A percentile compares a stretch with the other conserved stretches of the same genome.
phyloP scores from a whole-genome alignment of 2,888 invertebrate species.

The Hypsopygia costalis region DNA sequence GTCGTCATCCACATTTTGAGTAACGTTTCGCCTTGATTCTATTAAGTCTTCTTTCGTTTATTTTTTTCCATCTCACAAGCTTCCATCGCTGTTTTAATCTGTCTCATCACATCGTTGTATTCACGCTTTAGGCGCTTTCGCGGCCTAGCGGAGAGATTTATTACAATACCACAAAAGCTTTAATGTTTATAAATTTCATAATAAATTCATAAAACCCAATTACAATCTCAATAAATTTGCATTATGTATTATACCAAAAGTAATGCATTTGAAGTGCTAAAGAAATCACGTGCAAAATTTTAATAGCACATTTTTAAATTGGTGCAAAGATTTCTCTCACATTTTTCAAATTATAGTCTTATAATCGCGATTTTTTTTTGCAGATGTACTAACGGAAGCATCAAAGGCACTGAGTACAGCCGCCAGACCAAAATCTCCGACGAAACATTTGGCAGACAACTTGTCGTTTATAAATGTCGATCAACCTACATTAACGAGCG shows the following conservation, averaged over 20 bases:
- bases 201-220: too few relatives aligned
- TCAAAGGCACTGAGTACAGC: slow-evolving; percentile 57
- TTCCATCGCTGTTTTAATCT: slow-evolving; percentile 42
- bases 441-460: slow-evolving; percentile 70
- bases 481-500: slow-evolving; percentile 76
- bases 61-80: slow-evolving; percentile 46
- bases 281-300: too few relatives aligned
- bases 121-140: slow-evolving; percentile 45
- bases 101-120: slow-evolving; percentile 29
- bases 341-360: not conserved
- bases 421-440: slow-evolving; percentile 69
- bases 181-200: too few relatives aligned
- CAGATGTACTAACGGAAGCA: slow-evolving; percentile 63
- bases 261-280: too few relatives aligned
- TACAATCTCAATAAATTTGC: too few relatives aligned
- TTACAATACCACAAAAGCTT: slow-evolving; percentile 17
- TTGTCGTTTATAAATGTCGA: slow-evolving; percentile 71
- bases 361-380: slow-evolving; percentile 37
- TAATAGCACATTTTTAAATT: not conserved
- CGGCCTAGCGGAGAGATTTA: not conserved
- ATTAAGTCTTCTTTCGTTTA: slow-evolving; percentile 49
- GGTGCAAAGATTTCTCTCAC: not conserved
- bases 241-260: too few relatives aligned
- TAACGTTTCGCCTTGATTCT: slow-evolving; percentile 80
- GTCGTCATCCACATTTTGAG: slow-evolving; percentile 56